Evolutionary conservation across 1,140 invertebrate species (phyloP), one percentile per base, ranked within the genome.

Genomic region (Euura lappo): DNA sequence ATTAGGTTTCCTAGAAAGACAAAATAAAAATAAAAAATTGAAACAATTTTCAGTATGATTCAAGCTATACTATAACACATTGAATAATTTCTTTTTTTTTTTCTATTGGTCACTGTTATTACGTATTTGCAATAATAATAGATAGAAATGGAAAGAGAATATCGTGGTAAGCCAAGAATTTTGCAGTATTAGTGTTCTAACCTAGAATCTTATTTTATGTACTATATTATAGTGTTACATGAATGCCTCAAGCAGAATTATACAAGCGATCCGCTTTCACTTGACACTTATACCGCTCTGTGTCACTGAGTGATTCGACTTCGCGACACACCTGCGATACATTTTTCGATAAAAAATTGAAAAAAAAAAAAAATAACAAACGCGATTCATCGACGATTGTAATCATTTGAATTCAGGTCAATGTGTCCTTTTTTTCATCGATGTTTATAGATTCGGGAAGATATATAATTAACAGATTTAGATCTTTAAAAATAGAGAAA

Each of bases 231-330:
- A 60, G 51, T 60, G 51, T 60, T 60, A 60, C 13, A n/a, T 6
- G 51, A 60, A 60, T n/a, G 5, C 51, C 51, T 60, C 51, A n/a
- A 60, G 51, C 13, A 60, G 13, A 60, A 60, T 60, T n/a, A 5
- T 60, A 60, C 51, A 60, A 60, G 51, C 51, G 51, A 60, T 60
- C 51, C 51, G 51, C 51, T 60, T 60, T 60, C 51, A 60, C 51
- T 60, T 60, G 13, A 60, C 51, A 60, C 51, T 60, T 60, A n/a
- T 60, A n/a, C 51, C 51, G 28, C 28, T 28, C 28, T 28, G 28
- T 28, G 28, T 28, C 28, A 28, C 28, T 28, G 28, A 28, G 28
- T 60, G 51, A 8, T 60, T 60, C 8, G 51, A n/a, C 51, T 60
- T 60, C 51, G 3, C 51, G 51, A 8, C 51, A 60, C n/a, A 60